Base-by-base conservation (phyloP, 2,888 invertebrate genomes). In the Labia minor region DNA sequence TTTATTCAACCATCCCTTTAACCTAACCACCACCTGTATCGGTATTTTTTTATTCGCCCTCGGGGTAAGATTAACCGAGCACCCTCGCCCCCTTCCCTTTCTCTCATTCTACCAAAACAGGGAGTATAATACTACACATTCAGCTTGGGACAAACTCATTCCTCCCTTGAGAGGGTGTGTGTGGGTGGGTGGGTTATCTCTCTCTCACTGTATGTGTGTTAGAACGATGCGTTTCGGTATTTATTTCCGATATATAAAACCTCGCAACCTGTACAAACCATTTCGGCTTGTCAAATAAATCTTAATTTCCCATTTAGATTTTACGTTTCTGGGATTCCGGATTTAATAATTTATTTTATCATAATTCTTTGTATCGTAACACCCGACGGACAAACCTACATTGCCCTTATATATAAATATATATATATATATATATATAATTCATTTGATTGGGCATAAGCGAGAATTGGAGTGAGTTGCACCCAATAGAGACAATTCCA, bases 231-330 rank as follows among this genome's bases (percentile, higher is more conserved):
- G 26, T 26, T 16, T 49, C 49, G 49, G 49, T 49, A 49, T 49
- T 49, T 49, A 49, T 49, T 49, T 49, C 49, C 49, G 49, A 49
- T 49, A 49, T n/a, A n/a, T 49, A 49, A 49, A 49, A 49, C 49
- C 49, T 49, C 49, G 49, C 49, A 49, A 49, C 49, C 49, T 49
- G 49, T 49, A 49, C 49, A 49, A 49, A 49, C 49, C 49, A 49
- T 49, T 49, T 49, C 49, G 49, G 49, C 49, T 49, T 49, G 49
- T 49, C 49, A 49, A 49, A 49, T 49, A 49, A 49, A 49, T 49
- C 49, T 49, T 49, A 49, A 49, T 49, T 49, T 49, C 49, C 49
- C 49, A 49, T 49, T 49, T 49, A 49, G 49, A 49, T 49, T 49
- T 49, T 49, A 14, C 49, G 49, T 49, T 49, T 49, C 49, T 49